Conservation (phyloP, 1,140 invertebrate genomes). For the Nymphalis io region DNA sequence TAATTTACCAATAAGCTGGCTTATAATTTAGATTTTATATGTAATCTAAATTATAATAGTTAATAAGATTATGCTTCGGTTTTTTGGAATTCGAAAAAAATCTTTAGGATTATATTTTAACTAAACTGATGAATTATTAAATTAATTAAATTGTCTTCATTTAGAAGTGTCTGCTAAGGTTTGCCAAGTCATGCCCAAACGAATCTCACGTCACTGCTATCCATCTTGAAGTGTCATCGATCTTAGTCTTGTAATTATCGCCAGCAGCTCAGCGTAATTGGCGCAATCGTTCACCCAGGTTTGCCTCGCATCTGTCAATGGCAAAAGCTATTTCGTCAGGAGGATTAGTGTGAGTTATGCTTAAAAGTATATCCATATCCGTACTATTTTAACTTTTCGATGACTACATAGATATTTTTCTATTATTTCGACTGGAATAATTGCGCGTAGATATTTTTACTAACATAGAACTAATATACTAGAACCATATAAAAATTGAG, state of each 20-base stretch:
- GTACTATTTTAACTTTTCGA: background rate
- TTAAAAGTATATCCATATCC: background rate
- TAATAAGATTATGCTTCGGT: too few relatives aligned
- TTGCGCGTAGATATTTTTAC: too few relatives aligned
- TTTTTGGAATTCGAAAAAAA: too few relatives aligned
- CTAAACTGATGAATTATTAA: background rate
- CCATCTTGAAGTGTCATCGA: conserved; percentile 41
- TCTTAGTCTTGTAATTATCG: conserved; percentile 43
- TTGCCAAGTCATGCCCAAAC: conserved; percentile 15
- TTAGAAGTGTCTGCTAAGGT: conserved; percentile 3
- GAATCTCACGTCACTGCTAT: conserved; percentile 28
- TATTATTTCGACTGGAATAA: too few relatives aligned
- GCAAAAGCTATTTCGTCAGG: conserved; percentile 38
- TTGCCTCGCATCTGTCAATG: conserved; percentile 45
- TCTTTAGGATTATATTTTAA: background rate
- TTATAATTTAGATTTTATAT: too few relatives aligned
- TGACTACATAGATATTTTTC: too few relatives aligned
- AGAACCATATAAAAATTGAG: too few relatives aligned
- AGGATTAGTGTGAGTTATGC: conserved; percentile 1
- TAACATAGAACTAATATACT: too few relatives aligned
- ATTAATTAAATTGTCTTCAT: background rate
- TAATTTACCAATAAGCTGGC: too few relatives aligned
- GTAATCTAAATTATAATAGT: too few relatives aligned
- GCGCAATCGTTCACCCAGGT: conserved; percentile 37
- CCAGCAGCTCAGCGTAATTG: conserved; percentile 43